phyloP scores from a whole-genome alignment of 2,888 invertebrate genomes.

The Lottia gigantea region DNA sequence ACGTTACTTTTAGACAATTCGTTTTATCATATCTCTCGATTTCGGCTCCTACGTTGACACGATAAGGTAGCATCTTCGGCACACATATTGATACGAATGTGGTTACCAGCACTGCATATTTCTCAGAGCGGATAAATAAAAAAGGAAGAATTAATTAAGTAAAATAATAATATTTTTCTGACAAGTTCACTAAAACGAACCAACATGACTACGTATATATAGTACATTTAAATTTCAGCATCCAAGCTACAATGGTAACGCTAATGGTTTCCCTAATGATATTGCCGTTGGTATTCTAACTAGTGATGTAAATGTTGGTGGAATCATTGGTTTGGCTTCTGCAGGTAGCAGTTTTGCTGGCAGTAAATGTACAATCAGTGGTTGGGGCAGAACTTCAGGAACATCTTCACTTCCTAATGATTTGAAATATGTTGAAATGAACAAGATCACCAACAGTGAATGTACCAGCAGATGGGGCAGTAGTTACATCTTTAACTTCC shows the following conservation, averaged over 20 bases:
- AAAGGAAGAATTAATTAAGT: too few species aligned
- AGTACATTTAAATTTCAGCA: slow-evolving; percentile 22
- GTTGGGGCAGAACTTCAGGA: slow-evolving; percentile 37
- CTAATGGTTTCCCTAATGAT: slow-evolving; percentile 38
- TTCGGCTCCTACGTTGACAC: too few species aligned
- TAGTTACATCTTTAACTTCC: slow-evolving; percentile 29
- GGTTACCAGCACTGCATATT: too few species aligned
- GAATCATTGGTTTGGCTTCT: slow-evolving; percentile 21
- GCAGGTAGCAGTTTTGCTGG: slow-evolving; percentile 18
- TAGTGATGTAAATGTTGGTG: slow-evolving; percentile 20
- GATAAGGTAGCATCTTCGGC: too few species aligned
- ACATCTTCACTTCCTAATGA: slow-evolving; percentile 12
- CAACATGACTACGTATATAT: too few species aligned
- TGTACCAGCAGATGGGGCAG: slow-evolving; percentile 29
- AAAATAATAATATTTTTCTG: too few species aligned
- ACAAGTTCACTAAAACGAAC: too few species aligned
- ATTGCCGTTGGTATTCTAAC: slow-evolving; percentile 32
- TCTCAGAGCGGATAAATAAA: too few species aligned
- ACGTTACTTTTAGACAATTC: too few species aligned
- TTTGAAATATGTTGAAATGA: slow-evolving; percentile 34
- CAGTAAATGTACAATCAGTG: slow-evolving; percentile 30
- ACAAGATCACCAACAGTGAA: slow-evolving; percentile 26
- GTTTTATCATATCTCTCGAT: too few species aligned
- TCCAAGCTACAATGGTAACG: slow-evolving; percentile 28
- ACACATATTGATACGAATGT: too few species aligned